Evolutionary conservation across 2,888 invertebrate species (phyloP), one percentile per base, ranked within the genome.

Genomic region (Ypsolopha scabrella): DNA sequence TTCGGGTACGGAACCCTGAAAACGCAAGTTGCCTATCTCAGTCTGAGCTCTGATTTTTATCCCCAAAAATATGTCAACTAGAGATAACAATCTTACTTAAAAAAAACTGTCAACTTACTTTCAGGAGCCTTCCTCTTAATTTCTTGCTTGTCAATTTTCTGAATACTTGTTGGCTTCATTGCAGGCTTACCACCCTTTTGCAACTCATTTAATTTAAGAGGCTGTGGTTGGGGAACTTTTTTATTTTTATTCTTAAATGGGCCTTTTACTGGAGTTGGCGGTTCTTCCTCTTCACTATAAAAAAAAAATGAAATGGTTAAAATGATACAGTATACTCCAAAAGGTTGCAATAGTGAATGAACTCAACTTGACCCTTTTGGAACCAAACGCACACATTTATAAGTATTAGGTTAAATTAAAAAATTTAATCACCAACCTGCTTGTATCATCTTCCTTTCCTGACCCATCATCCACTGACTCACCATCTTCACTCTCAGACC

Each of bases 261-360:
- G 13, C 36, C 47, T 36, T 47, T 36, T 47, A 38, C 24, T 24
- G 51, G 44, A 6, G 59, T 54, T 6, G 56, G 52, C 13, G 53
- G 43, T 45, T 63, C 63, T 47, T 63, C 63, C 52, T 62, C 58
- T 54, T 61, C 60, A 57, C 65, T 65, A 56, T 33, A 60, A 61
- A 45, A 10, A 52, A 41, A 52, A 41, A 55, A 38, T 13, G 6
- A 41, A 7, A 8, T n/a, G 2, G 2, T 41, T 10, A 13, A 41
- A 41, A 41, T 11, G 11, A 41, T 41, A 9, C 11, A 6, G 2
- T 7, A 41, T 11, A 11, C 2, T n/a, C n/a, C 1, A 41, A 41
- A 41, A 41, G 11, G 3, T 11, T 11, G 2, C 11, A 41, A 4
- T 24, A 24, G 24, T 24, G 24, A 24, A 24, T 24, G 24, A 24